Percentiles rank a stretch among this genome's conserved stretches.
Conservation (phyloP, 2,113 vertebrate species). For the Fukomys damarensis region DNA sequence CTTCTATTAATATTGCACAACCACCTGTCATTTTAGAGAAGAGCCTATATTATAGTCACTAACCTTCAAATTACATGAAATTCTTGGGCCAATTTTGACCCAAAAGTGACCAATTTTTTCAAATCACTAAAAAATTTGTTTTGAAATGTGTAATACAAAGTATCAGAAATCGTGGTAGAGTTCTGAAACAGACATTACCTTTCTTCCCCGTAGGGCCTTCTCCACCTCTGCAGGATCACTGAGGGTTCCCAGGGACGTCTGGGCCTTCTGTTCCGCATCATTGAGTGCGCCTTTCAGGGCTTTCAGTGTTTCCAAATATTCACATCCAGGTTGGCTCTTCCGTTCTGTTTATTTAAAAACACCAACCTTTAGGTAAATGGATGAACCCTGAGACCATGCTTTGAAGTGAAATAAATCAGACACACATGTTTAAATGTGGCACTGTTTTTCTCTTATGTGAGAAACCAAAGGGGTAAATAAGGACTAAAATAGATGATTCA, state of each 20-base stretch:
- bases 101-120: background rate
- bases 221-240: slow-evolving; percentile 86
- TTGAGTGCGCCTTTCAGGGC: slow-evolving; percentile 77
- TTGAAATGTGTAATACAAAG: background rate
- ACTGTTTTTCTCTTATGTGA: background rate
- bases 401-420: background rate
- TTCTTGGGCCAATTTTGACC: background rate
- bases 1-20: background rate
- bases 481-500: background rate
- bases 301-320: slow-evolving; percentile 84
- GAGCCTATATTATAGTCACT: background rate
- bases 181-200: slow-evolving; percentile 78
- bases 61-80: background rate
- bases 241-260: slow-evolving; percentile 79
- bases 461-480: background rate
- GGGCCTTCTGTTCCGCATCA: slow-evolving; percentile 86
- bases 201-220: slow-evolving; percentile 87
- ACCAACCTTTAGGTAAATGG: background rate
- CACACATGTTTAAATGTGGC: background rate
- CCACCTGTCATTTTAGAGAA: background rate
- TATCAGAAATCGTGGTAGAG: background rate
- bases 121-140: background rate
- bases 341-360: slow-evolving; percentile 81
- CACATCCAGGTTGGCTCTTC: slow-evolving; percentile 81
- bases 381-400: background rate